phyloP scores from a whole-genome alignment of 2,797 vertebrate genomes.

The Pseudochirops cupreus region DNA sequence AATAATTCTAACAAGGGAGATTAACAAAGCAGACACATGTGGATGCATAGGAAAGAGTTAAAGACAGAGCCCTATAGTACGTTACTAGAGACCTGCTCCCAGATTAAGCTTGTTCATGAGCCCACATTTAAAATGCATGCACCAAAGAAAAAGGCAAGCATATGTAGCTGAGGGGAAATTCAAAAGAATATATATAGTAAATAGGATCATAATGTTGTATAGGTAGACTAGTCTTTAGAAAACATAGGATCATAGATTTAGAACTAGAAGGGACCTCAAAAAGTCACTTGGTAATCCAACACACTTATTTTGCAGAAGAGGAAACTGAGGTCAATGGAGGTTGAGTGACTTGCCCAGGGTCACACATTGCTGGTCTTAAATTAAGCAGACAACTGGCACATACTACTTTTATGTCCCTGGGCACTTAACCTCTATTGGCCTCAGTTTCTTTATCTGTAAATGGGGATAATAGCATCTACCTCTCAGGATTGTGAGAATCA shows the following conservation, averaged over 20 bases:
- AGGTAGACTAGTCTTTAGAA: too few species aligned
- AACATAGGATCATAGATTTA: too few species aligned
- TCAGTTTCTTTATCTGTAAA: background rate
- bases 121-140: too few species aligned
- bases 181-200: too few species aligned
- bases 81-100: background rate
- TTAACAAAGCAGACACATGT: background rate
- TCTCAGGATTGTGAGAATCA: background rate
- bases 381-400: background rate
- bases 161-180: too few species aligned
- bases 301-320: too few species aligned
- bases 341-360: too few species aligned
- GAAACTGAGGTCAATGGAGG: too few species aligned
- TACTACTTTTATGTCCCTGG: background rate
- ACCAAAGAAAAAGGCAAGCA: too few species aligned
- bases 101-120: background rate
- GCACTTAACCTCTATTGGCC: background rate
- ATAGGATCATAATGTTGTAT: too few species aligned
- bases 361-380: background rate
- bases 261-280: too few species aligned
- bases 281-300: too few species aligned
- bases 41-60: background rate
- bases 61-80: background rate
- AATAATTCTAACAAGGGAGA: background rate
- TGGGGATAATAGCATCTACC: background rate